A percentile compares a stretch with the other conserved stretches of the same genome.
Evolutionary conservation across 2,113 vertebrate genomes (phyloP).

Genomic region (Nibea coibor): DNA sequence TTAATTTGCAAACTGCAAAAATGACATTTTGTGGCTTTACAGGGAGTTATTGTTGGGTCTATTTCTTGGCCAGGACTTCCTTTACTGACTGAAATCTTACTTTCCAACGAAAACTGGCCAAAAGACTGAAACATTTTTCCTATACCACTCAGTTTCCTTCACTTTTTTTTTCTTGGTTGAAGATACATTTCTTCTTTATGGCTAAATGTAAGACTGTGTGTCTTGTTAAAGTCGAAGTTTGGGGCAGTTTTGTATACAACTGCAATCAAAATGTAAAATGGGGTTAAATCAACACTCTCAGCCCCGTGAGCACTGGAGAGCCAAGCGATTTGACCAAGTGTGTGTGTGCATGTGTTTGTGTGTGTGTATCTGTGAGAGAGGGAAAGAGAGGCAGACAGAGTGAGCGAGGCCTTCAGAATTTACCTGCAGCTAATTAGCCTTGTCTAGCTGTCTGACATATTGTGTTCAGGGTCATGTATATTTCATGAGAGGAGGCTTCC

Average conservation of each 20-base stretch:
- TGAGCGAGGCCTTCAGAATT: slow-evolving; percentile 58
- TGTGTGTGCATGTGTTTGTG: slow-evolving; percentile 7
- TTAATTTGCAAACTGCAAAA: neutral
- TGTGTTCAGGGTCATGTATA: slow-evolving; percentile 79
- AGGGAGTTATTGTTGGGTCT: neutral
- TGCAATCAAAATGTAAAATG: slow-evolving; percentile 7
- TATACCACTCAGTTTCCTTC: too few species aligned
- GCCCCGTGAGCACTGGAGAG: slow-evolving; percentile 17
- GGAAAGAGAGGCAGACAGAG: neutral
- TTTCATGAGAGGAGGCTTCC: slow-evolving; percentile 77
- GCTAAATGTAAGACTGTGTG: neutral
- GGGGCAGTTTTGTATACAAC: neutral
- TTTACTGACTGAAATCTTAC: neutral
- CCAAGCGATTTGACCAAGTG: slow-evolving; percentile 26
- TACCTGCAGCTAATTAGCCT: slow-evolving; percentile 79
- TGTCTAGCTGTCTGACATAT: slow-evolving; percentile 76
- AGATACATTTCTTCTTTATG: neutral
- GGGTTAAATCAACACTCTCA: slow-evolving; percentile 27
- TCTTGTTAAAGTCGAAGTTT: neutral
- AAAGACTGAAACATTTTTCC: too few species aligned
- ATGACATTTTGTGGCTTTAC: too few species aligned
- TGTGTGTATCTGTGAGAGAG: neutral
- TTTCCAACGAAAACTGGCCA: too few species aligned
- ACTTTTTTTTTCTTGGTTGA: neutral
- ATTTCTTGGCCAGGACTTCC: neutral